Evolutionary conservation across 2,888 invertebrate genomes (phyloP).

Genomic region (Tricholauxania praeusta): DNA sequence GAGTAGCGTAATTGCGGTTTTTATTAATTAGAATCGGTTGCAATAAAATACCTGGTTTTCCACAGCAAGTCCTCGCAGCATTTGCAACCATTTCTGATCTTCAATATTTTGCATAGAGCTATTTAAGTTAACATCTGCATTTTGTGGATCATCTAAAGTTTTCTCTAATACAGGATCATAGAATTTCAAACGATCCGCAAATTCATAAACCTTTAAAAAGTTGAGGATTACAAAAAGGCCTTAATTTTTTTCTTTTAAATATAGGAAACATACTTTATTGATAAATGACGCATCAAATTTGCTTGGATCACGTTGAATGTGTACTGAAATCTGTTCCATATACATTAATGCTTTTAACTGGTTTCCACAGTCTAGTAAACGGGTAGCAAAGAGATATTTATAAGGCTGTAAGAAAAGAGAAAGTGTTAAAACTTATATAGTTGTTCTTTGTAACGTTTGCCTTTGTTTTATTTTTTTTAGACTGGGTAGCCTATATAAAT

Average conservation of each 20-base stretch:
- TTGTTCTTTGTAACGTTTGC: no score
- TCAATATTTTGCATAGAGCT: constrained; percentile 52
- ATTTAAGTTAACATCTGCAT: constrained; percentile 56
- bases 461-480: no score
- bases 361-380: constrained; percentile 83
- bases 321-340: constrained; percentile 82
- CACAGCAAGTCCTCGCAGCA: constrained; percentile 58
- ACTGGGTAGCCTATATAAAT: no score
- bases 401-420: constrained; percentile 73
- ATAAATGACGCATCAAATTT: constrained; percentile 70
- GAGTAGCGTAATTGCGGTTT: no score
- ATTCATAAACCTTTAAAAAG: constrained; percentile 65
- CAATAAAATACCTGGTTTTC: constrained; percentile 47
- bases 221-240: background rate
- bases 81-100: constrained; percentile 66
- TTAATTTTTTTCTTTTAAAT: background rate
- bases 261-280: constrained; percentile 65
- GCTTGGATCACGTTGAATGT: constrained; percentile 73
- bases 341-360: constrained; percentile 86
- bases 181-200: constrained; percentile 77
- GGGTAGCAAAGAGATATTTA: constrained; percentile 84
- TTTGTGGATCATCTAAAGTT: constrained; percentile 60
- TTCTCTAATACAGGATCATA: constrained; percentile 73
- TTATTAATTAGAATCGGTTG: background rate
- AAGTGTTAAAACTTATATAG: no score